Evolutionary conservation across 2,113 vertebrate genomes (phyloP).

Genomic region (Callocephalon fimbriatum): DNA sequence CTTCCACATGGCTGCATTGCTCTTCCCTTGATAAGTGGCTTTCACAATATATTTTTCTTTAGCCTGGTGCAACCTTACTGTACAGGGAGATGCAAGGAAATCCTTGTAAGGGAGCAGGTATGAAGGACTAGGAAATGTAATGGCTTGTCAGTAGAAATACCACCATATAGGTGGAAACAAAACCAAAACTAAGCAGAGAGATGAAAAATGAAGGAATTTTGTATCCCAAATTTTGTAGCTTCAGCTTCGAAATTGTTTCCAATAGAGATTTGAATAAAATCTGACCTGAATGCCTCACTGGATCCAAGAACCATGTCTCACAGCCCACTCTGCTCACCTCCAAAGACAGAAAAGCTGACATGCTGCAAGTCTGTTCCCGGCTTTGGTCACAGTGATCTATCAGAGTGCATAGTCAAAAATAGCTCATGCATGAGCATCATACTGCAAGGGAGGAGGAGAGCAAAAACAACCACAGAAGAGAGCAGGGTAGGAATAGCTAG

Average conservation of each 20-base stretch:
- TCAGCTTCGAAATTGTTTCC: not conserved
- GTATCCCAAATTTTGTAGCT: not conserved
- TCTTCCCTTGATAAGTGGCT: not conserved
- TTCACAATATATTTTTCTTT: not conserved
- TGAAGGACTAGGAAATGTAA: not conserved
- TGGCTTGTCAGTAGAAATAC: not conserved
- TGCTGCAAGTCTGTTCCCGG: not conserved
- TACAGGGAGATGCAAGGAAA: not conserved
- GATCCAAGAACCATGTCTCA: not conserved
- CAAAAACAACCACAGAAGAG: not conserved
- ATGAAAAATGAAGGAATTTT: not conserved
- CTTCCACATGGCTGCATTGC: not conserved
- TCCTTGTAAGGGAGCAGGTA: not conserved
- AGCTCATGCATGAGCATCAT: not conserved
- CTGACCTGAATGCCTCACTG: not conserved
- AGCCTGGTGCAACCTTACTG: not conserved
- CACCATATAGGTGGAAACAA: not conserved
- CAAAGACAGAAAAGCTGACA: not conserved
- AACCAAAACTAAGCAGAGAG: not conserved
- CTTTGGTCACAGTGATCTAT: not conserved
- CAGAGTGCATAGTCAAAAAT: not conserved
- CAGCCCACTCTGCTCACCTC: not conserved
- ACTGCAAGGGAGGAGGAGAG: not conserved
- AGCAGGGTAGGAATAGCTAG: not conserved
- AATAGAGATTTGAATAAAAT: not conserved